Base-by-base conservation (phyloP, 2,113 vertebrate genomes). In the Arothron firmamentum region DNA sequence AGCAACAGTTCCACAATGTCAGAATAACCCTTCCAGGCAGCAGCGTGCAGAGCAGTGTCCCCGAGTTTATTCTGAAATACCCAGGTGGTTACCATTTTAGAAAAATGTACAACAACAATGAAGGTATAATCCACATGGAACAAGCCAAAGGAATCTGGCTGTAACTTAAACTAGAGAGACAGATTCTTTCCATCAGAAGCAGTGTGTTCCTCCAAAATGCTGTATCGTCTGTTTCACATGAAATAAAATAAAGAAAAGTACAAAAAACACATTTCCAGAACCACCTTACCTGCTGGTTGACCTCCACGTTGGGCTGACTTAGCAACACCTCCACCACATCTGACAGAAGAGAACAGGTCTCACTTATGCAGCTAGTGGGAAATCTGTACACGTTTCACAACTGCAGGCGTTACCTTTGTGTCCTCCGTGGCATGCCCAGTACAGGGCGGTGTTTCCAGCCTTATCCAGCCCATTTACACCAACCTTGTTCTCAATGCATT, bases 11-110 rank as follows among this genome's bases (percentile, higher is more conserved):
- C 94, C 85, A 97, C 93, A 67, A 99, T 97, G 84, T 99, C 97
- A 70, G 94, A 92, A 74, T 99, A 97, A 67, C 97, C 97, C 62
- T 99, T 99, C 97, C 97, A 99, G 59, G 96, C 92, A 65, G 96
- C 97, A 73, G 97, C 97, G 21, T 99, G 97, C 79, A 98, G 87
- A 78, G 89, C 77, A 6, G 97, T 96, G 86, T 99, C 96, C 66
- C 97, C 97, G 59, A 99, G 87, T 90, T 99, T 99, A 90, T 99
- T 99, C 97, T 99, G 80, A 52, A 78, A 74, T 13, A 68, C 56
- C 79, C 56, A 72, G 21, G 34, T 72, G 15, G 45, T 47, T 16
- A 47, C 8, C 9, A n/a, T n/a, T 16, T 14, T 10, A 46, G 11
- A 38, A 12, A 12, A 38, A 38, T 38, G 34, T 12, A 38, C 34